Evolutionary conservation across 2,888 invertebrate genomes (phyloP).

Genomic region (Steromphala cineraria): DNA sequence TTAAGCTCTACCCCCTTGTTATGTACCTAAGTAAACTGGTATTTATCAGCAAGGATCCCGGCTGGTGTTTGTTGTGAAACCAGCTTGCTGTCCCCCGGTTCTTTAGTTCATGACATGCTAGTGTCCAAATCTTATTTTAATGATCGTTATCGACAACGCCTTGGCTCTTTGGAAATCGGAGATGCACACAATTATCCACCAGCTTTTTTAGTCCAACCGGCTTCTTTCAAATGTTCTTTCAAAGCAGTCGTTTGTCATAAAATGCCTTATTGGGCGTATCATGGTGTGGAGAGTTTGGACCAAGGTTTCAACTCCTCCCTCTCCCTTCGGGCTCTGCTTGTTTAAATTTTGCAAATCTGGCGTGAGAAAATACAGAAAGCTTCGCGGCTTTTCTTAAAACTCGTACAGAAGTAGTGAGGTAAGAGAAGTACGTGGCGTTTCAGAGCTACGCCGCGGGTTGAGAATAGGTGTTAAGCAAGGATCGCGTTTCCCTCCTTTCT

Average conservation of each 20-base stretch:
- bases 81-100: not conserved
- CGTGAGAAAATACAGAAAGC: slow-evolving; percentile 7
- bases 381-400: not conserved
- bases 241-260: not conserved
- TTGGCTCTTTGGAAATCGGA: slow-evolving; percentile 1
- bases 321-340: slow-evolving; percentile 1
- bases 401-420: not conserved
- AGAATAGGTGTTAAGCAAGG: slow-evolving; percentile 3
- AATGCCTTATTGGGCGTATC: slow-evolving; percentile 15
- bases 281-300: not conserved
- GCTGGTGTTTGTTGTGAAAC: slow-evolving; percentile 3
- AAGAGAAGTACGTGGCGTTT: not conserved
- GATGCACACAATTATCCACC: not conserved
- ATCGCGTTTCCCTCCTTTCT: slow-evolving; percentile 14
- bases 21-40: no score
- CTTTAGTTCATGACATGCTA: not conserved
- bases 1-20: no score
- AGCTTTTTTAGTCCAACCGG: slow-evolving; percentile 1
- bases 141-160: slow-evolving; percentile 14
- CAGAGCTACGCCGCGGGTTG: not conserved
- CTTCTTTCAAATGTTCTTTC: not conserved
- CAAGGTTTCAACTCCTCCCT: not conserved
- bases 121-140: slow-evolving; percentile 1
- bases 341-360: not conserved
- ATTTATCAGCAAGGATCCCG: no score